Percentiles rank a stretch among this genome's conserved stretches.
Conservation (phyloP, 2,113 vertebrate genomes). For the Azemiops feae region DNA sequence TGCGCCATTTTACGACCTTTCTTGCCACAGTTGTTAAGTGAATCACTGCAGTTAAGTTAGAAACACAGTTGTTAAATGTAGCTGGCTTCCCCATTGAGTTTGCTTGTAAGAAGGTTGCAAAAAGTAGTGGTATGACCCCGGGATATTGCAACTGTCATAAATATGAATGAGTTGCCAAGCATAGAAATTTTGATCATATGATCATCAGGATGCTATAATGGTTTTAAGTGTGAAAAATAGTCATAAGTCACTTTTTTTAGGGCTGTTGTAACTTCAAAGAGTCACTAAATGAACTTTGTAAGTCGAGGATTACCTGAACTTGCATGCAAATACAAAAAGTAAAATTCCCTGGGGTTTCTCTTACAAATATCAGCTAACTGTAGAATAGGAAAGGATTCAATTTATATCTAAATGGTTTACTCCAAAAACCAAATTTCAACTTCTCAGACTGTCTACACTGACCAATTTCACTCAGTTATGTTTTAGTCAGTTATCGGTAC, state of each 20-base stretch:
- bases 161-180: too few species aligned
- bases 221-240: too few species aligned
- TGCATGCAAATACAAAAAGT: not conserved
- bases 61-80: too few species aligned
- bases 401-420: slow-evolving; percentile 36
- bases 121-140: too few species aligned
- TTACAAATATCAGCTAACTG: slow-evolving; percentile 30
- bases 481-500: slow-evolving; percentile 37
- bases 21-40: too few species aligned
- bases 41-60: too few species aligned
- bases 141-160: too few species aligned
- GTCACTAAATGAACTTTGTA: not conserved
- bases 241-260: not conserved
- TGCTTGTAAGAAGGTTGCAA: too few species aligned
- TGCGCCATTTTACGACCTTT: not conserved
- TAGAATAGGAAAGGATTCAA: slow-evolving; percentile 42
- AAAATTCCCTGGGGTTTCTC: slow-evolving; percentile 18
- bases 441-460: slow-evolving; percentile 10
- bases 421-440: not conserved
- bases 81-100: too few species aligned
- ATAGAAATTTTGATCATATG: too few species aligned
- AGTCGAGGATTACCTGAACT: not conserved
- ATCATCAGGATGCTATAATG: too few species aligned
- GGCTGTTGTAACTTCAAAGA: not conserved
- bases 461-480: slow-evolving; percentile 38